Percentiles rank a stretch among this genome's conserved stretches.
Evolutionary conservation across 2,888 invertebrate species (phyloP).

Genomic region (Stenodera caucasica): DNA sequence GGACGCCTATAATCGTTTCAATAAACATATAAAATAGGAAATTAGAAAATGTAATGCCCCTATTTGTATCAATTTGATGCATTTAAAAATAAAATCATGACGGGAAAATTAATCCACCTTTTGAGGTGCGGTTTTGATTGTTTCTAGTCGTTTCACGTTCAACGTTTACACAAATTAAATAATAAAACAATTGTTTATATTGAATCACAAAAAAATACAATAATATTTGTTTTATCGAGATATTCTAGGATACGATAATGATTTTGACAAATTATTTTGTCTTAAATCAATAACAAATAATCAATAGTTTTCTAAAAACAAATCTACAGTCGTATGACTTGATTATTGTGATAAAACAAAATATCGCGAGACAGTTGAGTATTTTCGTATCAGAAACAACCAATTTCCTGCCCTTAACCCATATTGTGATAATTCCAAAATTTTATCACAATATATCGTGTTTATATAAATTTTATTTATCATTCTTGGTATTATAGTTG

Average conservation of each 20-base stretch:
- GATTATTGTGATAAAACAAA: no score
- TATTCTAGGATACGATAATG: neutral
- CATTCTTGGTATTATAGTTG: slow-evolving; percentile 2
- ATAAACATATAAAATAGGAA: no score
- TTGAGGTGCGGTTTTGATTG: neutral
- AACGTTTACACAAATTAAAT: slow-evolving; percentile 14
- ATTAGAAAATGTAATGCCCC: slow-evolving; percentile 9
- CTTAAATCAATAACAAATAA: no score
- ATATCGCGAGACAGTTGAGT: no score
- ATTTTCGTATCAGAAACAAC: slow-evolving; percentile 6
- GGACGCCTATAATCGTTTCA: no score
- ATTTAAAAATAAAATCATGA: neutral
- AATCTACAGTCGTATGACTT: no score
- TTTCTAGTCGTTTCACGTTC: slow-evolving; percentile 6
- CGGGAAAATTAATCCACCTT: neutral
- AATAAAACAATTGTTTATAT: slow-evolving; percentile 8
- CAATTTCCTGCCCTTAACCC: slow-evolving; percentile 14
- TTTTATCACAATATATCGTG: slow-evolving; percentile 1
- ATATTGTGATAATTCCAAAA: neutral
- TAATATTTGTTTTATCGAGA: neutral
- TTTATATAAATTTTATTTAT: slow-evolving; percentile 3
- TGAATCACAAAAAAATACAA: neutral
- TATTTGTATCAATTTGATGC: neutral
- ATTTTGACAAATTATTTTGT: neutral
- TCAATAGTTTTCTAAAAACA: no score